Percentiles rank a stretch among this genome's conserved stretches.
Evolutionary conservation across 92 coral and sea anemone genomes (phyloP).

Genomic region (Zoanthus gigantus): DNA sequence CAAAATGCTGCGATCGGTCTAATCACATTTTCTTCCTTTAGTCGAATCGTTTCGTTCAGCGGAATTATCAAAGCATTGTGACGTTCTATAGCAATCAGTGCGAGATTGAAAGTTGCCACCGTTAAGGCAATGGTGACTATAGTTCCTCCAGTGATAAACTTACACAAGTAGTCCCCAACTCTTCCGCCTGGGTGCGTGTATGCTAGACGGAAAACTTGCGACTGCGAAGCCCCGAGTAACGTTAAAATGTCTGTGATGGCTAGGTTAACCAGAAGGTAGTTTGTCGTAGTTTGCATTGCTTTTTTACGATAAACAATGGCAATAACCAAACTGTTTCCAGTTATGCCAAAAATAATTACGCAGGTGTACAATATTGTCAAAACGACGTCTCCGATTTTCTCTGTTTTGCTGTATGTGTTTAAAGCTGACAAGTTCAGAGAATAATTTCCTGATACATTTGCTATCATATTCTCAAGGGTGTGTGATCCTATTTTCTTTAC

Average conservation of each 20-base stretch:
- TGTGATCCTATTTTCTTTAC: too few relatives aligned
- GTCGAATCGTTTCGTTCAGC: not conserved
- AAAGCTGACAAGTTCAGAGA: too few relatives aligned
- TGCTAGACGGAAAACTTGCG: not conserved
- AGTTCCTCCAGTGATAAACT: not conserved
- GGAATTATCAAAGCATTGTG: conserved; percentile 14
- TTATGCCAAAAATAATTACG: not conserved
- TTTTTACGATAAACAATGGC: conserved; percentile 5
- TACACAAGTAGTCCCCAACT: not conserved
- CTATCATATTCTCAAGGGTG: too few relatives aligned
- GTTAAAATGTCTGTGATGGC: conserved; percentile 13
- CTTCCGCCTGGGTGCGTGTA: not conserved
- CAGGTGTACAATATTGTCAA: conserved; percentile 6
- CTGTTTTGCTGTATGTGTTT: not conserved
- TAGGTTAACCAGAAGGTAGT: conserved; percentile 15
- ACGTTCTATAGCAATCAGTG: not conserved
- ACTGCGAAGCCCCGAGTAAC: conserved; percentile 24
- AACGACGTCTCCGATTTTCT: not conserved
- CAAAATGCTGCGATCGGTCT: conserved; percentile 1
- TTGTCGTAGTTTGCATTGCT: conserved; percentile 24
- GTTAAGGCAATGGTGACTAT: not conserved
- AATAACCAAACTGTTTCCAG: conserved; percentile 5
- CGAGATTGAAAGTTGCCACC: not conserved
- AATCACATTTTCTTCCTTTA: not conserved
- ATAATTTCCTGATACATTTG: too few relatives aligned